Conservation (phyloP, 2,113 vertebrate genomes). For the Cnemophilus loriae region DNA sequence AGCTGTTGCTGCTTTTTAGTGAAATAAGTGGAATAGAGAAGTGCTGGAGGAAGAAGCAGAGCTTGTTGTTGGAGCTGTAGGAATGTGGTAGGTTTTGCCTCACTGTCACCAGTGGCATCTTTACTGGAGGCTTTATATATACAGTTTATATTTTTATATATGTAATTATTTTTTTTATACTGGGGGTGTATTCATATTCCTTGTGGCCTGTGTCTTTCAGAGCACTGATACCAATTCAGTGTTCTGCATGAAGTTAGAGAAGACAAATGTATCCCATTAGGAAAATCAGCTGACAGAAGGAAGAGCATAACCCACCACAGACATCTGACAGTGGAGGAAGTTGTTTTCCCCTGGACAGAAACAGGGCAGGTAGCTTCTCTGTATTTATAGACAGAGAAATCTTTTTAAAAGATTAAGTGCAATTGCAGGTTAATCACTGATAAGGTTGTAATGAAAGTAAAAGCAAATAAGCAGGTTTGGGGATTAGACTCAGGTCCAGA, state of each 20-base stretch:
- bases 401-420: slow-evolving; percentile 46
- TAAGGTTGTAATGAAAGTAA: slow-evolving; percentile 27
- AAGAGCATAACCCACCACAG: background rate
- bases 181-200: background rate
- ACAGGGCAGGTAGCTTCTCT: background rate
- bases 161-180: background rate
- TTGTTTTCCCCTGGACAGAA: background rate
- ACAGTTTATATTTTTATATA: background rate
- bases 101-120: background rate
- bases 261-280: background rate
- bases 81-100: background rate
- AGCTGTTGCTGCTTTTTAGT: background rate
- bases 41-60: background rate
- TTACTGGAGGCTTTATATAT: background rate
- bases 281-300: background rate
- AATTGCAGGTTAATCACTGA: slow-evolving; percentile 45
- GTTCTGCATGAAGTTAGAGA: background rate
- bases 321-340: background rate
- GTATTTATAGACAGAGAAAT: slow-evolving; percentile 10
- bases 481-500: background rate
- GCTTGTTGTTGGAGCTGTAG: background rate
- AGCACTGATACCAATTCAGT: background rate
- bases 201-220: background rate
- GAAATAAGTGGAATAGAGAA: background rate
- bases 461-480: slow-evolving; percentile 30